Evolutionary conservation across 2,113 vertebrate species (phyloP).

Genomic region (Callipepla californica): DNA sequence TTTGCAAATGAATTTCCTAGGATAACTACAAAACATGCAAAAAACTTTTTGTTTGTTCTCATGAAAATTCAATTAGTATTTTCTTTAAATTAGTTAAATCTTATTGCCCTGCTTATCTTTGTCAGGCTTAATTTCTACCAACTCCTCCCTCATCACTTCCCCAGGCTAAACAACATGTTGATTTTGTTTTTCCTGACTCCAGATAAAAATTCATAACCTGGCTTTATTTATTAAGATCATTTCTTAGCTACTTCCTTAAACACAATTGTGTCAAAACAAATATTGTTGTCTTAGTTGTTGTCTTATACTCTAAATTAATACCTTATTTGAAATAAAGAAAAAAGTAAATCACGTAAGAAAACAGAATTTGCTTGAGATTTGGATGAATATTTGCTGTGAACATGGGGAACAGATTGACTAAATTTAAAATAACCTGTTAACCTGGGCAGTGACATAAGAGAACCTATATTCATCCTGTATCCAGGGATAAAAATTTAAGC

Average conservation of each 20-base stretch:
- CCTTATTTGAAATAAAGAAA: neutral
- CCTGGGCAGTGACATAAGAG: neutral
- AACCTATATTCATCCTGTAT: neutral
- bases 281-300: neutral
- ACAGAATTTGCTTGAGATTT: neutral
- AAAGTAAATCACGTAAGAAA: neutral
- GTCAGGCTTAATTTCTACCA: neutral
- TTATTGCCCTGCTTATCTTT: neutral
- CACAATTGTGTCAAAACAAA: neutral
- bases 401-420: neutral
- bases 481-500: neutral
- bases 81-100: neutral
- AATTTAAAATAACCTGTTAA: neutral
- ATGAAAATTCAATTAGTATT: neutral
- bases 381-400: neutral
- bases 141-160: neutral
- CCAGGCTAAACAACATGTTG: neutral
- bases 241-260: neutral
- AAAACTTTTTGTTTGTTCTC: neutral
- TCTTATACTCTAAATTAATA: neutral
- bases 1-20: neutral
- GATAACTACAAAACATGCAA: neutral
- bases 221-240: neutral
- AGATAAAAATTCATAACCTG: neutral
- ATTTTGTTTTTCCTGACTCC: neutral